A percentile compares a stretch with the other conserved stretches of the same genome.
Conservation (phyloP, 2,797 vertebrate species). For the Dipus sagitta region DNA sequence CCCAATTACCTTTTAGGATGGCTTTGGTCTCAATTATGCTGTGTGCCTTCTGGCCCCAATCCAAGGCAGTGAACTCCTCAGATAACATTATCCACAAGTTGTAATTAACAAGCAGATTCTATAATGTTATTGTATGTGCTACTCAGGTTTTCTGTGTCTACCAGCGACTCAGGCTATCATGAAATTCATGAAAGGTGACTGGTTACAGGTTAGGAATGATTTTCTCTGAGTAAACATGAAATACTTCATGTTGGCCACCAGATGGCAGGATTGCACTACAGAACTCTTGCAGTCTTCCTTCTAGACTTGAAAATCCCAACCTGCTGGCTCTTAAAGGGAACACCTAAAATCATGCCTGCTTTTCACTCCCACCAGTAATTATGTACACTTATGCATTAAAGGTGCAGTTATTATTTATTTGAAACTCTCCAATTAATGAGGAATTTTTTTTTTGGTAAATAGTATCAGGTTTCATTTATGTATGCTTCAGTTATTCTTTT, state of each 20-base stretch:
- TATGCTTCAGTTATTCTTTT: not conserved
- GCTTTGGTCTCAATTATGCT: too few relatives aligned
- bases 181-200: not conserved
- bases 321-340: too few relatives aligned
- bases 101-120: not conserved
- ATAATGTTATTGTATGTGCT: not conserved
- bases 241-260: rapidly evolving
- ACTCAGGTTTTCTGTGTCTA: not conserved
- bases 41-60: not conserved
- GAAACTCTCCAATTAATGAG: not conserved
- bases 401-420: not conserved
- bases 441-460: not conserved
- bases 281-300: not conserved
- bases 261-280: conserved; percentile 53
- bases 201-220: not conserved
- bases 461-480: not conserved
- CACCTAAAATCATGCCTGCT: rapidly evolving
- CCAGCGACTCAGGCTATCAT: not conserved
- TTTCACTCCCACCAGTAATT: not conserved
- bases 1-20: too few relatives aligned
- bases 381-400: not conserved
- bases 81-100: not conserved
- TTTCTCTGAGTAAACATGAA: not conserved
- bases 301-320: not conserved
- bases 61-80: not conserved